Evolutionary conservation across 2,888 invertebrate genomes (phyloP).

Genomic region (Apotomis betuletana): DNA sequence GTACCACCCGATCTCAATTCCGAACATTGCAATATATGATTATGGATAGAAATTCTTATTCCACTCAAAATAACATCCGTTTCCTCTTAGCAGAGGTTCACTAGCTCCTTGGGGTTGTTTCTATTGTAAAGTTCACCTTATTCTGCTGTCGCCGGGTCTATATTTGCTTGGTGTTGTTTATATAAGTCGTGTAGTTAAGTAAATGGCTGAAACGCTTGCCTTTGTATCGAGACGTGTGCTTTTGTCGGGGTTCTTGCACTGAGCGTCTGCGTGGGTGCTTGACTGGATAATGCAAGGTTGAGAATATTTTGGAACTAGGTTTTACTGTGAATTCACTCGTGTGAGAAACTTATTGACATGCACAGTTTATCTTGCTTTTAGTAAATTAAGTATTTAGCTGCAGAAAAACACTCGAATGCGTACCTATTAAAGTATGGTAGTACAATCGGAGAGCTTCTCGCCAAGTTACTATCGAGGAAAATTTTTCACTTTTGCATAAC

Average conservation of each 20-base stretch:
- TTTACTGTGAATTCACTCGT: too few species aligned
- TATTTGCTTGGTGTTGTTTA: conserved; percentile 42
- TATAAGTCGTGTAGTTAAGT: conserved; percentile 53
- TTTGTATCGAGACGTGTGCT: conserved; percentile 59
- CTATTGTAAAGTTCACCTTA: conserved; percentile 45
- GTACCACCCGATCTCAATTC: conserved; percentile 56
- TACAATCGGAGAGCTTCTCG: too few species aligned
- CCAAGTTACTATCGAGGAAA: too few species aligned
- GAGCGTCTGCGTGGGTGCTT: conserved; percentile 25
- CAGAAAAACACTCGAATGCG: too few species aligned
- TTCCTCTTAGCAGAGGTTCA: conserved; percentile 78
- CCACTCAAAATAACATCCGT: conserved; percentile 80
- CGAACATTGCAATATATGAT: conserved; percentile 67
- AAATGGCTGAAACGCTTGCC: conserved; percentile 55
- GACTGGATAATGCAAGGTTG: conserved; percentile 22
- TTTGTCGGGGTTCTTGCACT: conserved; percentile 25
- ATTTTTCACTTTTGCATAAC: too few species aligned
- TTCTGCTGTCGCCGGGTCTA: conserved; percentile 33
- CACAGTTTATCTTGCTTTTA: too few species aligned
- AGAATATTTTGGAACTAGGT: background rate
- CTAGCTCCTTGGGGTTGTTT: conserved; percentile 45
- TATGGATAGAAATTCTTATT: conserved; percentile 80
- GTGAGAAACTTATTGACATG: too few species aligned
- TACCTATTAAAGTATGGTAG: too few species aligned
- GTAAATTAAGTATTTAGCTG: too few species aligned